Evolutionary conservation across 23 tunicate species (phyloP).

Genomic region (Trididemnum miniatum): DNA sequence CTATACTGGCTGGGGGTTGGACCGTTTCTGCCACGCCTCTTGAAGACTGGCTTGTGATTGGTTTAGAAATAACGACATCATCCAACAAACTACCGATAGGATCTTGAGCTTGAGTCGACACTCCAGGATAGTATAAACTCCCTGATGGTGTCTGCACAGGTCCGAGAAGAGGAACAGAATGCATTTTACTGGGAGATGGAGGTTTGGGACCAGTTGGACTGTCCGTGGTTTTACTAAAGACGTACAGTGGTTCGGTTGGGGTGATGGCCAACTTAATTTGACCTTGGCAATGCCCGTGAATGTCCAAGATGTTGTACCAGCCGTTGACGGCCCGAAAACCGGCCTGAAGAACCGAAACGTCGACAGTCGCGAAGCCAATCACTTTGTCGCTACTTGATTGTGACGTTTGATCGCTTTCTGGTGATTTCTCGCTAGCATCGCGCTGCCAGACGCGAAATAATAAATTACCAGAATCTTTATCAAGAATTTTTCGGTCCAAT

Average conservation of each 20-base stretch:
- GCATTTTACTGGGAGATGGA: neutral
- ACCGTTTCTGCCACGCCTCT: neutral
- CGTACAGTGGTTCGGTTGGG: conserved; percentile 39
- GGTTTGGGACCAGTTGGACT: neutral
- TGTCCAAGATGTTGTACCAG: conserved; percentile 88
- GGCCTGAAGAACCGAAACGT: conserved; percentile 59
- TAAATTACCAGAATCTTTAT: conserved; percentile 36
- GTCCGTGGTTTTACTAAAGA: neutral
- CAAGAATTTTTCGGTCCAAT: conserved; percentile 41
- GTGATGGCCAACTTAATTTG: conserved; percentile 85
- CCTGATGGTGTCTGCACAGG: conserved; percentile 93
- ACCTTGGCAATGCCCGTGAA: conserved; percentile 86
- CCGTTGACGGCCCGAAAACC: conserved; percentile 83
- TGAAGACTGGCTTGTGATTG: neutral
- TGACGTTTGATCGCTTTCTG: neutral
- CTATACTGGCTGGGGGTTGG: neutral
- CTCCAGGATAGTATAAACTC: conserved; percentile 77
- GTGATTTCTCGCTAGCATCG: conserved; percentile 8
- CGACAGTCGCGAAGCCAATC: conserved; percentile 86
- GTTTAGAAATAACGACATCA: neutral
- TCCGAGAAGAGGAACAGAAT: conserved; percentile 48
- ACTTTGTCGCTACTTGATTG: conserved; percentile 40
- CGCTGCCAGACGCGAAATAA: conserved; percentile 71
- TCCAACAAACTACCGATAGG: conserved; percentile 9
- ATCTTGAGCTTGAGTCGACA: conserved; percentile 33